Evolutionary conservation across 2,113 vertebrate genomes (phyloP), one percentile per base, ranked within the genome.

Genomic region (Xiphophorus hellerii): DNA sequence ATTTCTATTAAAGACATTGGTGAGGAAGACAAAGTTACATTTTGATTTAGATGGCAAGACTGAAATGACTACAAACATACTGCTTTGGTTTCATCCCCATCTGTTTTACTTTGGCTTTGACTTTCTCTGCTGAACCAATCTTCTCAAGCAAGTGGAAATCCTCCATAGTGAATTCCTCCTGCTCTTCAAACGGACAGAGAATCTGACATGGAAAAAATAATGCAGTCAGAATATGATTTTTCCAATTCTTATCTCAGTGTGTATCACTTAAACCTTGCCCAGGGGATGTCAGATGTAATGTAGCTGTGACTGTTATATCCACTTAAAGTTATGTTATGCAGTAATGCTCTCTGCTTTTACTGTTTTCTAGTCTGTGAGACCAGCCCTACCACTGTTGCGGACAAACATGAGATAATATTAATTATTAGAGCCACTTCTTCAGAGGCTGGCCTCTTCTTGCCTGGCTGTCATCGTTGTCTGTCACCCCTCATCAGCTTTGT

Each of bases 131-230:
- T 64, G 95, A 96, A 62, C 93, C 90, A 85, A 96, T 93, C 89
- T 95, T 97, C 92, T 98, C 96, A 88, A 99, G 90, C 83, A 99
- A 93, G 73, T 92, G 91, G 82, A 99, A 99, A 91, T 99, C 97
- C 90, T 98, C 97, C 66, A 81, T 58, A 81, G 85, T 91, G 73
- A 99, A 96, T 76, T 95, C 94, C 28, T 95, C 93, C 72, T 94
- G 93, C 83, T 96, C 94, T 74, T 86, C 77, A 90, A 97, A 92
- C 31, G 94, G 96, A 44, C 95, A 96, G 48, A 99, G 85, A 76
- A 97, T 84, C 98, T 99, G 89, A 88, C 72, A 8, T 37, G 73
- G 64, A 89, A 70, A 84, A 73, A 79, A 82, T 58, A 76, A 75
- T 29, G 22, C 62, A 83, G 73, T 88, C 69, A 82, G 68, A 74